These are phyloP conservation scores for Perizoma flavofasciatum DNA, from an alignment of 2,888 invertebrate species.

Conservation along the genomic window DNA sequence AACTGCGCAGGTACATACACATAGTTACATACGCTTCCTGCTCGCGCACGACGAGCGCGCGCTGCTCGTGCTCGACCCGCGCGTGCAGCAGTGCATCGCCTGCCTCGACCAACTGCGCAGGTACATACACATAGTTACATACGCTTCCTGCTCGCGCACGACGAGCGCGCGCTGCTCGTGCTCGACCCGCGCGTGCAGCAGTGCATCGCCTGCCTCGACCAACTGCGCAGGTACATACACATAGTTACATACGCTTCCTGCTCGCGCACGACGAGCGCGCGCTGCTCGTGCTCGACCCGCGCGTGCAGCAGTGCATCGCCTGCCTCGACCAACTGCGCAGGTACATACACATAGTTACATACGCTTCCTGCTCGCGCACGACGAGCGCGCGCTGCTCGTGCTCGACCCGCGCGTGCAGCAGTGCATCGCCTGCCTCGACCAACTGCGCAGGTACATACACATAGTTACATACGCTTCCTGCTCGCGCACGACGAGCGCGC, in stretches of 20 bases:
- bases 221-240: too few species aligned
- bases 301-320: constrained; percentile 86
- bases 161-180: constrained; percentile 87
- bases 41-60: constrained; percentile 89
- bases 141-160: constrained; percentile 90
- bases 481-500: constrained; percentile 89
- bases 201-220: constrained; percentile 86
- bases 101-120: constrained; percentile 86
- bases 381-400: constrained; percentile 87
- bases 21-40: too few species aligned
- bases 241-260: too few species aligned
- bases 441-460: too few species aligned
- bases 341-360: too few species aligned
- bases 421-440: constrained; percentile 86
- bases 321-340: constrained; percentile 86
- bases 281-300: constrained; percentile 90
- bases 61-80: constrained; percentile 90
- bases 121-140: too few species aligned
- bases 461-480: too few species aligned
- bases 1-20: too few species aligned
- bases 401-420: constrained; percentile 88
- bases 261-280: constrained; percentile 89
- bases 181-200: constrained; percentile 88
- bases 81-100: constrained; percentile 86
- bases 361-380: constrained; percentile 90